Evolutionary conservation across 2,888 invertebrate species (phyloP).

Genomic region (Melangyna quadrimaculata): DNA sequence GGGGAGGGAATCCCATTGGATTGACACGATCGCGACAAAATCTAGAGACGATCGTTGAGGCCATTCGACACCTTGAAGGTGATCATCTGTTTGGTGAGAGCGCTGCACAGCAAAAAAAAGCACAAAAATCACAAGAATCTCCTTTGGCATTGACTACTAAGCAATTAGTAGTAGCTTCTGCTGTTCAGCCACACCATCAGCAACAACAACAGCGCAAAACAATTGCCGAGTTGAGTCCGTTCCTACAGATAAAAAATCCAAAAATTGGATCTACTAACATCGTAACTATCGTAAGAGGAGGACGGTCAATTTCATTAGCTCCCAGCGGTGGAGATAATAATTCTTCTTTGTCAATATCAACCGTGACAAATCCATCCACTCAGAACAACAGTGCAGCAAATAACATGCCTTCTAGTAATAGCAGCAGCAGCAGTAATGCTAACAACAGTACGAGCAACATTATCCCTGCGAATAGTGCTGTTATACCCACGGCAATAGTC

Average conservation of each 20-base stretch:
- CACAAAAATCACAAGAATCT: conserved; percentile 78
- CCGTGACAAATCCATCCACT: conserved; percentile 52
- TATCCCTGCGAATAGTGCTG: conserved; percentile 62
- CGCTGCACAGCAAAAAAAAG: conserved; percentile 77
- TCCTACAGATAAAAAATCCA: conserved; percentile 84
- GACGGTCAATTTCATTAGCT: conserved; percentile 74
- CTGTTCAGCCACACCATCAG: conserved; percentile 70
- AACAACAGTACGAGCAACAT: conserved; percentile 65
- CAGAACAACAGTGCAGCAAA: conserved; percentile 62
- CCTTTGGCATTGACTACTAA: conserved; percentile 78
- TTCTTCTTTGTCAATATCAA: conserved; percentile 49
- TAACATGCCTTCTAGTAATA: conserved; percentile 67
- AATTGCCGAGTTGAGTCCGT: conserved; percentile 84
- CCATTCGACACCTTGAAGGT: conserved; percentile 98
- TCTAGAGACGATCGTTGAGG: conserved; percentile 98
- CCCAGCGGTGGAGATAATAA: conserved; percentile 36
- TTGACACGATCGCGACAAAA: conserved; percentile 92
- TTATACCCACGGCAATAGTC: conserved; percentile 77
- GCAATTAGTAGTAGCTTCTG: conserved; percentile 55
- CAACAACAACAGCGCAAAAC: conserved; percentile 81
- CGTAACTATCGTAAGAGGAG: conserved; percentile 75
- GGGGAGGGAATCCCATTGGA: conserved; percentile 72
- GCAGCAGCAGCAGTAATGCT: conserved; percentile 60
- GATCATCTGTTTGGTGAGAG: conserved; percentile 95
- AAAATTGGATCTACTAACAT: conserved; percentile 74